Evolutionary conservation across 2,888 invertebrate species (phyloP), one percentile per base, ranked within the genome.

Genomic region (Beris chalybata): DNA sequence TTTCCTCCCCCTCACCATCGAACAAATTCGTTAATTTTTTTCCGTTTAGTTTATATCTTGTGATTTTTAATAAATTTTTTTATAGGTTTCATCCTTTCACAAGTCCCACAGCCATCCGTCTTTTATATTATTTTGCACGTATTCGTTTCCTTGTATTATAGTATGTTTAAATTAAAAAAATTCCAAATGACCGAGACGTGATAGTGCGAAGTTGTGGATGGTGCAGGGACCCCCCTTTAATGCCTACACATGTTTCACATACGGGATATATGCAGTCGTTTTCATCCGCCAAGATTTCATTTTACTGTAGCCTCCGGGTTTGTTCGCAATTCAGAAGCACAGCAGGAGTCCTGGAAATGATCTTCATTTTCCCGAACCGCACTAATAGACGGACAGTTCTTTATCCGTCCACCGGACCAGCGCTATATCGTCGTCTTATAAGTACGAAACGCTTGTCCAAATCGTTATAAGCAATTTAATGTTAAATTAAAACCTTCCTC

Each of bases 271-370:
- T 53, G 31, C 53, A 68, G 32, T 58, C 66, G 59, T 64, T 67
- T 67, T 70, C 70, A 71, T 73, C 74, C 78, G 79, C 38, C 61
- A 50, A 50, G 61, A 80, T 79, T 78, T 78, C 81, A 80, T 80
- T 81, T 80, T 76, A 85, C 84, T 85, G 85, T 86, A 85, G 86
- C 86, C 86, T 83, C 83, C 83, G 86, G 86, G 85, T 85, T 85
- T 86, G 85, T 86, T 86, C 86, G 86, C 86, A 86, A 86, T 86
- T 86, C 86, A 86, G 86, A 85, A 86, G 86, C 86, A 83, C 86
- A 86, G 86, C 86, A 85, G 86, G 86, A 83, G 86, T 85, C 79
- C 79, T 78, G 79, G 79, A 79, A 79, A 79, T 78, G 79, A 78
- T 79, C 76, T 73, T 73, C 73, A 61, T 61, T 61, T 61, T 61